Evolutionary conservation across 1,140 invertebrate genomes (phyloP).

Genomic region (Neuroterus valhalla): DNA sequence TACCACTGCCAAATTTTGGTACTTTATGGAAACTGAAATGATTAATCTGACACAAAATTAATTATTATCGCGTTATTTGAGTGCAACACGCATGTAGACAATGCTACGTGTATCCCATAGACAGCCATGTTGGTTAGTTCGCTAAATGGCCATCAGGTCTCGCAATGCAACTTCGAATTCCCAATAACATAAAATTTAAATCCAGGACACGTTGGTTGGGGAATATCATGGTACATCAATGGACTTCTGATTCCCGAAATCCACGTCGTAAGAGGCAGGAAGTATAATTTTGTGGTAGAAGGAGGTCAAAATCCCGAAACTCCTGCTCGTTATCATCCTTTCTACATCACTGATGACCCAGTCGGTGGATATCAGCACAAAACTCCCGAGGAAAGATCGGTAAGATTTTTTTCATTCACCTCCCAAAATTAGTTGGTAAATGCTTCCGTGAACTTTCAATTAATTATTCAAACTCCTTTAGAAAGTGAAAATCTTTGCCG

Average conservation of each 20-base stretch:
- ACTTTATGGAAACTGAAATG: too few species aligned
- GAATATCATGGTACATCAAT: constrained; percentile 96
- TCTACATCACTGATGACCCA: constrained; percentile 96
- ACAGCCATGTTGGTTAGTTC: too few species aligned
- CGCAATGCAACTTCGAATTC: too few species aligned
- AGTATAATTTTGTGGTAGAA: constrained; percentile 93
- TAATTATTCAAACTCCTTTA: constrained; percentile 63
- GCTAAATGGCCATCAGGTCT: too few species aligned
- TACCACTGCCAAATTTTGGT: too few species aligned
- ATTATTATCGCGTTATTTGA: too few species aligned
- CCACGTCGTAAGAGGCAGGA: constrained; percentile 91
- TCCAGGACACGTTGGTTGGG: constrained; percentile 92
- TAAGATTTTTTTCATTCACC: constrained; percentile 64
- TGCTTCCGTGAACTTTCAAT: background rate
- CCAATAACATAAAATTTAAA: background rate
- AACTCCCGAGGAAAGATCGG: constrained; percentile 86
- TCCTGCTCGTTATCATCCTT: constrained; percentile 92
- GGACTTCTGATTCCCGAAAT: constrained; percentile 95
- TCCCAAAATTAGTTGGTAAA: constrained; percentile 3
- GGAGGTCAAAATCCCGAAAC: constrained; percentile 86
- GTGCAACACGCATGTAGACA: too few species aligned
- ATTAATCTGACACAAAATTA: too few species aligned
- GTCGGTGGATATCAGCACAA: constrained; percentile 93
- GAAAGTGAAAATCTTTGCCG: constrained; percentile 88
- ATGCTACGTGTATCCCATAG: too few species aligned